These are phyloP conservation scores for Cryptosula pallasiana DNA, from an alignment of 2,888 invertebrate species.

Conservation along the genomic window DNA sequence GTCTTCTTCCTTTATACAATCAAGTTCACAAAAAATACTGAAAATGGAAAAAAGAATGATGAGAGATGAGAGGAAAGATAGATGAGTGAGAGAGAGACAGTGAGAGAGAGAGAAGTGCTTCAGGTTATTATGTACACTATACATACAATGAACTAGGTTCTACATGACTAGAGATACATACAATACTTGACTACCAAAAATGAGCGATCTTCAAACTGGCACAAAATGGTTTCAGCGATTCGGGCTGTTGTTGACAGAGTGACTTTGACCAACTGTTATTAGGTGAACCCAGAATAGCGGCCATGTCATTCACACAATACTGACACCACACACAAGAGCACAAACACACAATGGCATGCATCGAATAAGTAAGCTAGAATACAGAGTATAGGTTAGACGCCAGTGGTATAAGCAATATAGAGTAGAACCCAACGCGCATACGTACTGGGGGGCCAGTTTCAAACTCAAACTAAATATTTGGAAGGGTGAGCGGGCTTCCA, in stretches of 20 bases:
- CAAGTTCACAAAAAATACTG: not conserved
- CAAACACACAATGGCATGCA: not conserved
- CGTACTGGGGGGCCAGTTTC: not conserved
- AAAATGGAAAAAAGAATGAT: not conserved
- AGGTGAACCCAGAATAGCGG: not conserved
- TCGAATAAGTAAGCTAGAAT: not conserved
- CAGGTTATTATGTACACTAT: not conserved
- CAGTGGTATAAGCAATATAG: no score
- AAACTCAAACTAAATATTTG: not conserved
- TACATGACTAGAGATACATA: conserved; percentile 13
- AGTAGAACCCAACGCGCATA: no score
- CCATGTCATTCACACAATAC: not conserved
- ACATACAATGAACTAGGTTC: conserved; percentile 11
- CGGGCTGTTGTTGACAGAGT: not conserved
- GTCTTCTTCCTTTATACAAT: conserved; percentile 1
- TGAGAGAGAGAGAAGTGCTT: not conserved
- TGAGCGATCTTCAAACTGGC: not conserved
- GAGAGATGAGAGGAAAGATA: not conserved
- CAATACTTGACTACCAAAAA: not conserved
- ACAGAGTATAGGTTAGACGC: no score
- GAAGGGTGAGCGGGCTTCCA: conserved; percentile 16
- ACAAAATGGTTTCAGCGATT: not conserved
- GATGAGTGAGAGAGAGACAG: not conserved
- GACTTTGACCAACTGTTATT: not conserved
- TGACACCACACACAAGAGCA: not conserved